These are phyloP conservation scores for Dendrocincla tyrannina DNA, from an alignment of 2,797 vertebrate species.

Conservation along the genomic window DNA sequence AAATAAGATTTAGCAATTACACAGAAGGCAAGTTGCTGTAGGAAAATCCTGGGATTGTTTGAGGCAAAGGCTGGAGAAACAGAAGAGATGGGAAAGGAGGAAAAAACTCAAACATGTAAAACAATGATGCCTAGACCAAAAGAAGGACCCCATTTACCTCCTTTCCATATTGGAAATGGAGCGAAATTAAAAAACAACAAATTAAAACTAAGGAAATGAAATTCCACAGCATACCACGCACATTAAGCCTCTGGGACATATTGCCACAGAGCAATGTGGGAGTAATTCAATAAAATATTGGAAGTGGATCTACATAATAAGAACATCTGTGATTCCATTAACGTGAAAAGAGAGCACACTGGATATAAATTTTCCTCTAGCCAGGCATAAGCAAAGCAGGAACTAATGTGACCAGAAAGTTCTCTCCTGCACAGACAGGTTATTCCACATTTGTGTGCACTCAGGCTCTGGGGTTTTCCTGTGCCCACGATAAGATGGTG, in stretches of 20 bases:
- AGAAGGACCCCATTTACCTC: not conserved
- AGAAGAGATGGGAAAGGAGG: not conserved
- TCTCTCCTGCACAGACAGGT: not conserved
- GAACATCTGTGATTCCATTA: conserved; percentile 6
- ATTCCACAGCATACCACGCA: not conserved
- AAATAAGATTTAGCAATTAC: not conserved
- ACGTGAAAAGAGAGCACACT: not conserved
- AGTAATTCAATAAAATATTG: conserved; percentile 39
- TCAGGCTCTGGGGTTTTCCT: not conserved
- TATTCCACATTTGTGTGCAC: not conserved
- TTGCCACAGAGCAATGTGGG: conserved; percentile 25
- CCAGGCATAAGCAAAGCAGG: not conserved
- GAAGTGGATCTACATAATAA: conserved; percentile 18
- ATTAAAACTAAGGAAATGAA: conserved; percentile 46
- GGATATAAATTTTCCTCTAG: not conserved
- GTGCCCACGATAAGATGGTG: not conserved
- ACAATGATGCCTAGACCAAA: not conserved
- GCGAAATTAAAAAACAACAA: conserved; percentile 57
- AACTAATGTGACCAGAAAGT: not conserved
- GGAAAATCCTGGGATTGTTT: not conserved
- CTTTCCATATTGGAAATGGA: conserved; percentile 9
- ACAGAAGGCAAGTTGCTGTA: not conserved
- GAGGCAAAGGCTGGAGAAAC: not conserved
- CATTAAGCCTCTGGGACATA: conserved; percentile 17
- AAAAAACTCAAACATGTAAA: not conserved